Percentiles rank a stretch among this genome's conserved stretches.
phyloP scores from a whole-genome alignment of 1,140 invertebrate genomes.

The Drosophila jambulina region DNA sequence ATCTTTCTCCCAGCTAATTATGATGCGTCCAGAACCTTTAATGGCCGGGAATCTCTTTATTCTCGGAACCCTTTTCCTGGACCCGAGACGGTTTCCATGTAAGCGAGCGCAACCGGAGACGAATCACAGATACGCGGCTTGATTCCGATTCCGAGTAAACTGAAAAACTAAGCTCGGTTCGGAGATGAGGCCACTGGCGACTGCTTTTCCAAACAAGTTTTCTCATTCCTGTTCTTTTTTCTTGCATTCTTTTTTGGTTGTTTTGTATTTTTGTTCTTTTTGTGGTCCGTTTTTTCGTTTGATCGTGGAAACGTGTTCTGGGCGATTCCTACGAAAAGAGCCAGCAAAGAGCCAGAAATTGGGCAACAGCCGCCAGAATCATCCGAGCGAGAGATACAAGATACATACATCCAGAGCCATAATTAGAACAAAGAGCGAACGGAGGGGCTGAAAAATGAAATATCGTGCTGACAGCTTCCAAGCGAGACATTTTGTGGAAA shows the following conservation, averaged over 20 bases:
- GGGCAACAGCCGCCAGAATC: slow-evolving; percentile 48
- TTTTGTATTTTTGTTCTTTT: slow-evolving; percentile 14
- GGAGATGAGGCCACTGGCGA: slow-evolving; percentile 9
- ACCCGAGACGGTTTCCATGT: slow-evolving; percentile 57
- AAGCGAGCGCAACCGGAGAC: slow-evolving; percentile 39
- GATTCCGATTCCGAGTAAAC: slow-evolving; percentile 52
- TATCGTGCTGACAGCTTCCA: slow-evolving; percentile 62
- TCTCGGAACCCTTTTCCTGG: slow-evolving; percentile 69
- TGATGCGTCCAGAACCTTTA: slow-evolving; percentile 68
- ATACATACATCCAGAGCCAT: slow-evolving; percentile 47
- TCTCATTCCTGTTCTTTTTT: slow-evolving; percentile 44
- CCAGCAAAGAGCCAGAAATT: slow-evolving; percentile 38
- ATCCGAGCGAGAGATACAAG: slow-evolving; percentile 38
- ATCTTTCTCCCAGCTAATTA: slow-evolving; percentile 82
- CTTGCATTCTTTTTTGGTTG: background rate
- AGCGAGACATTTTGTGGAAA: slow-evolving; percentile 74
- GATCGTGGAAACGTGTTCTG: slow-evolving; percentile 71
- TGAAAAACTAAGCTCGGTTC: slow-evolving; percentile 38
- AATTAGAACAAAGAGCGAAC: slow-evolving; percentile 72
- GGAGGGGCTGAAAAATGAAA: slow-evolving; percentile 44
- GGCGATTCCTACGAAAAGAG: slow-evolving; percentile 62
- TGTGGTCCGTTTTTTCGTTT: slow-evolving; percentile 46
- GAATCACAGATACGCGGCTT: slow-evolving; percentile 46
- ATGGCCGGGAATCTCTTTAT: slow-evolving; percentile 78
- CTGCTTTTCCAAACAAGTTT: slow-evolving; percentile 67